Conservation (phyloP, 2,113 vertebrate species). For the Phalacrocorax pelagicus region DNA sequence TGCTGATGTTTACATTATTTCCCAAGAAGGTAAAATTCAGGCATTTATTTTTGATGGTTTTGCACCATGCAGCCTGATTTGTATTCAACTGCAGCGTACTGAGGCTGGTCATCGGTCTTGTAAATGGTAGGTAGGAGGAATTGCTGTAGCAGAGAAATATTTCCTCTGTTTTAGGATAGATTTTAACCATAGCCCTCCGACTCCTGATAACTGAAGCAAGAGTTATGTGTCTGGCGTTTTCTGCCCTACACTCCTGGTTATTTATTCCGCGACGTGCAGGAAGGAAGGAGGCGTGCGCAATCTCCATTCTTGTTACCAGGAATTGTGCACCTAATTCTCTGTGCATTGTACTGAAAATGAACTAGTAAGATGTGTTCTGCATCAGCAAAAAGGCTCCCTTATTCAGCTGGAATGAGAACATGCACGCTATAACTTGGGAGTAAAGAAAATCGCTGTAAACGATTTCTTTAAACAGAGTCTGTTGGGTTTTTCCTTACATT, state of each 20-base stretch:
- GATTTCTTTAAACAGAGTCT: constrained; percentile 54
- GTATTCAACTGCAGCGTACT: constrained; percentile 38
- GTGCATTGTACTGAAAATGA: constrained; percentile 65
- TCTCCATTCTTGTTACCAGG: constrained; percentile 59
- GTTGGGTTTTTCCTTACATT: constrained; percentile 48
- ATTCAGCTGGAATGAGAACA: constrained; percentile 50
- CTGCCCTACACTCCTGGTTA: neutral
- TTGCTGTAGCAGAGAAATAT: constrained; percentile 1
- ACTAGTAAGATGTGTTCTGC: constrained; percentile 59
- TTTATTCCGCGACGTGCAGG: constrained; percentile 9
- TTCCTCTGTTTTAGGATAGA: neutral
- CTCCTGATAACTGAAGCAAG: neutral
- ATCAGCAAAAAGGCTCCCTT: constrained; percentile 66
- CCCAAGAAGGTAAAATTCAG: neutral
- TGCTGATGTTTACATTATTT: neutral
- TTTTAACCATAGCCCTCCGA: neutral
- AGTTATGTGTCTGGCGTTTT: neutral
- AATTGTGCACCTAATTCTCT: constrained; percentile 68
- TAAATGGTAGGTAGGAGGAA: constrained; percentile 38
- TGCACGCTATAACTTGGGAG: constrained; percentile 19
- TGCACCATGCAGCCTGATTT: neutral
- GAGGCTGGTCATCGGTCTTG: constrained; percentile 39
- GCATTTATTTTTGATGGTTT: neutral
- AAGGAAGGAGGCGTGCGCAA: constrained; percentile 35
- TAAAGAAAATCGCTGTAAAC: constrained; percentile 50